These are phyloP conservation scores for Cottoperca gobio DNA, from an alignment of 2,797 vertebrate genomes.

Conservation along the genomic window DNA sequence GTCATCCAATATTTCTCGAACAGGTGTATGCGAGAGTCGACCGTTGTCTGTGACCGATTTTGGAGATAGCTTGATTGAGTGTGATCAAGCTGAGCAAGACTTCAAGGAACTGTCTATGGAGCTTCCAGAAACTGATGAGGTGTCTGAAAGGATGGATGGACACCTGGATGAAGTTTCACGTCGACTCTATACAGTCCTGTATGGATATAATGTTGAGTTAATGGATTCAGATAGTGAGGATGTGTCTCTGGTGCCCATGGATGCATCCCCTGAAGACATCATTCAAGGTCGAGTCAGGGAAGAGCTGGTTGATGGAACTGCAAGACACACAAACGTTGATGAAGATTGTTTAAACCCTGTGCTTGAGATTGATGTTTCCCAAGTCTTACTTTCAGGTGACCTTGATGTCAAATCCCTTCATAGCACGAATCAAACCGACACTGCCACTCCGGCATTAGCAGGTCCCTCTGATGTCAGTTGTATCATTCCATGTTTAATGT, in stretches of 20 bases:
- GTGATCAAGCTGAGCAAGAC: conserved; percentile 81
- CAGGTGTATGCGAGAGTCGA: conserved; percentile 62
- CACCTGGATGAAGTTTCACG: conserved; percentile 78
- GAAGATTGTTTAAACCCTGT: conserved; percentile 30
- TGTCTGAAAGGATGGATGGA: conserved; percentile 43
- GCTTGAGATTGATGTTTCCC: conserved; percentile 31
- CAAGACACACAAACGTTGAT: conserved; percentile 7
- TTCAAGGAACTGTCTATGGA: conserved; percentile 78
- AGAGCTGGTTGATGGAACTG: conserved; percentile 32
- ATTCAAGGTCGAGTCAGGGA: conserved; percentile 30
- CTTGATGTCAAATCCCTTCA: conserved; percentile 24
- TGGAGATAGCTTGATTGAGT: conserved; percentile 80
- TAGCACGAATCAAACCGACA: conserved; percentile 10
- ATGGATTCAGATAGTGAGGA: conserved; percentile 46
- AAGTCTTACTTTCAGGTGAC: conserved; percentile 33
- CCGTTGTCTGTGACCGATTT: conserved; percentile 78
- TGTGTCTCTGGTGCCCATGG: conserved; percentile 7
- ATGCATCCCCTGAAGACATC: conserved; percentile 22
- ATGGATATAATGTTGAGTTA: conserved; percentile 65
- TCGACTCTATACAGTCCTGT: conserved; percentile 80
- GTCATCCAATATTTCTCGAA: conserved; percentile 43
- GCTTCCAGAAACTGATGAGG: conserved; percentile 59
- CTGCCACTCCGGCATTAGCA: conserved; percentile 25
- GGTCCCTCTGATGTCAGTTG: conserved; percentile 18
- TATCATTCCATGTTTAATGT: conserved; percentile 24